Percentiles rank a stretch among this genome's conserved stretches.
phyloP scores from a whole-genome alignment of 2,797 vertebrate genomes.

The Scleropages formosus region DNA sequence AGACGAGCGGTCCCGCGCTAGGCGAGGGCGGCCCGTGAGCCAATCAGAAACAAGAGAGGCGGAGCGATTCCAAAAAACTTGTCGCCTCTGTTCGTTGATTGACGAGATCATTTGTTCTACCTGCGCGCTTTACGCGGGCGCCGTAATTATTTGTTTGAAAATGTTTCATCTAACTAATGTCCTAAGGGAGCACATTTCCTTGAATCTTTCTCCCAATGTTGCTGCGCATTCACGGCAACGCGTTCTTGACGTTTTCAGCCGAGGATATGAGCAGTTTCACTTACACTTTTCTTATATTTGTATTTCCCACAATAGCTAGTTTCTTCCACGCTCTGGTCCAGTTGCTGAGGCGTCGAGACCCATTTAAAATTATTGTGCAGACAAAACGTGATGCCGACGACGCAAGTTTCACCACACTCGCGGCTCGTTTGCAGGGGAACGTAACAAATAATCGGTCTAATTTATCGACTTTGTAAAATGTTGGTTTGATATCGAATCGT shows the following conservation, averaged over 20 bases:
- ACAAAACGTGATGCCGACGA: too few relatives aligned
- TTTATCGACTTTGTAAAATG: too few relatives aligned
- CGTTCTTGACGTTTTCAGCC: background rate
- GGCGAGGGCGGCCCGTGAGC: conserved; percentile 20
- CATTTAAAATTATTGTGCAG: too few relatives aligned
- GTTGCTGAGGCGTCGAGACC: too few relatives aligned
- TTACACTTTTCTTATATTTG: too few relatives aligned
- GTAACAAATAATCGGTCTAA: too few relatives aligned
- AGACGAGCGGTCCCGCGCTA: conserved; percentile 24
- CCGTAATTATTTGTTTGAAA: conserved; percentile 20
- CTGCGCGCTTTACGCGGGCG: background rate
- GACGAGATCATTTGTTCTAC: conserved; percentile 1
- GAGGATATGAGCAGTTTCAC: background rate
- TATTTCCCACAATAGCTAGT: too few relatives aligned
- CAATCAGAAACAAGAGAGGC: conserved; percentile 43
- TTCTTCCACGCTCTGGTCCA: too few relatives aligned
- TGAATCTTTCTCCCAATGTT: background rate
- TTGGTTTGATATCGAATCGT: too few relatives aligned
- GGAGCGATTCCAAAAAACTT: conserved; percentile 15
- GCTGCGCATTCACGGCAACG: background rate
- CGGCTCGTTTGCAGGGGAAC: too few relatives aligned
- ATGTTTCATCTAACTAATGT: background rate
- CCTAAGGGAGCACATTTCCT: background rate
- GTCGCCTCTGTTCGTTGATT: conserved; percentile 20
- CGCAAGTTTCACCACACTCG: too few relatives aligned